phyloP scores from a whole-genome alignment of 2,797 vertebrate species.

The Fringilla coelebs region DNA sequence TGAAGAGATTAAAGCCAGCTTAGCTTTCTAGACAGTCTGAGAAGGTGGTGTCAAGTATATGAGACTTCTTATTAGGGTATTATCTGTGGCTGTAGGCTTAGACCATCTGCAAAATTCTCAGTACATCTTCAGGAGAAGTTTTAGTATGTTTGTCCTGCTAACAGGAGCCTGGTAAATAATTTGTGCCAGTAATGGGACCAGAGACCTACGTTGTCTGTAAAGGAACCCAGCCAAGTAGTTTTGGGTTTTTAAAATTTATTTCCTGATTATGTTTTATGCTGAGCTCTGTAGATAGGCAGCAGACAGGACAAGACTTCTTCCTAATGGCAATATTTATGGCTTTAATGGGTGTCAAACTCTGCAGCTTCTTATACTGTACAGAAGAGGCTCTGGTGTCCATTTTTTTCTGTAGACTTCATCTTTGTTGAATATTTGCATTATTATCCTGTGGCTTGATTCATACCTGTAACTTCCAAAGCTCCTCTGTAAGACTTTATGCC shows the following conservation, averaged over 20 bases:
- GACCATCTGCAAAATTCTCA: background rate
- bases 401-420: background rate
- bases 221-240: background rate
- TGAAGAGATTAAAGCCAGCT: background rate
- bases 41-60: background rate
- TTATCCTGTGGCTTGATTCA: background rate
- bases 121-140: background rate
- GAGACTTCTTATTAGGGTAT: background rate
- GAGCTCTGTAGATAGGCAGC: background rate
- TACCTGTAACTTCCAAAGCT: background rate
- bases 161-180: background rate
- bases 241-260: background rate
- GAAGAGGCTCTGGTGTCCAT: background rate
- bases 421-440: background rate
- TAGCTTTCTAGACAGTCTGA: background rate
- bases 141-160: background rate
- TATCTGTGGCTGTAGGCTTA: background rate
- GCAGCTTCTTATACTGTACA: background rate
- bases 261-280: accelerated
- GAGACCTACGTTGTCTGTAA: background rate
- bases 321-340: background rate
- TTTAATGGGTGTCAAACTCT: background rate
- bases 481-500: background rate
- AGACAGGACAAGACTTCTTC: background rate
- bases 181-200: background rate